Percentiles rank a stretch among this genome's conserved stretches.
These are phyloP conservation scores for Coluber constrictor DNA, from an alignment of 2,797 vertebrate species.

Conservation along the genomic window DNA sequence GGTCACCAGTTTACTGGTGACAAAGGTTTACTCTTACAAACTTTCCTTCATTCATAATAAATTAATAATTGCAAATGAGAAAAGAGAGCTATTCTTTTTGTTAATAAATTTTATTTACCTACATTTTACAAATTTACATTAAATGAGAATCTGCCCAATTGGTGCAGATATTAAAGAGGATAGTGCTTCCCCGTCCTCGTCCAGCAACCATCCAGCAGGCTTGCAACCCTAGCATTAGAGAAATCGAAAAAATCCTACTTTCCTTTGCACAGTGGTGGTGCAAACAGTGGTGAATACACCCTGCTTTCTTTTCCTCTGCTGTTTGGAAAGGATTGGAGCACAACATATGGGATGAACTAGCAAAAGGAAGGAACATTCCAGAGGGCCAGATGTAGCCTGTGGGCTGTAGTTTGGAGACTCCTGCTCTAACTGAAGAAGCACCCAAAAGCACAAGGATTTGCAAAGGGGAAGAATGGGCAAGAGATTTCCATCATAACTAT, in stretches of 20 bases:
- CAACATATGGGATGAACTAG: neutral
- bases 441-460: neutral
- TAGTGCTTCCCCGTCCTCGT: neutral
- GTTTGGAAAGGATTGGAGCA: neutral
- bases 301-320: neutral
- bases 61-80: neutral
- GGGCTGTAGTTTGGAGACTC: neutral
- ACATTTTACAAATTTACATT: neutral
- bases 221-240: neutral
- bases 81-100: neutral
- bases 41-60: neutral
- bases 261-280: no score
- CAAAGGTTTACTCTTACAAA: neutral
- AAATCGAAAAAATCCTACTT: neutral
- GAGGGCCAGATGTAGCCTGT: neutral
- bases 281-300: neutral
- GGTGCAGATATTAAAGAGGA: neutral
- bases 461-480: neutral
- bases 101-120: neutral
- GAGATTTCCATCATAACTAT: neutral
- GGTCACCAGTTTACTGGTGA: no score
- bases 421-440: neutral
- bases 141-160: neutral
- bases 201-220: neutral
- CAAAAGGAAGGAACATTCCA: neutral